phyloP scores from a whole-genome alignment of 2,113 vertebrate species.

The Lamprotornis superbus region DNA sequence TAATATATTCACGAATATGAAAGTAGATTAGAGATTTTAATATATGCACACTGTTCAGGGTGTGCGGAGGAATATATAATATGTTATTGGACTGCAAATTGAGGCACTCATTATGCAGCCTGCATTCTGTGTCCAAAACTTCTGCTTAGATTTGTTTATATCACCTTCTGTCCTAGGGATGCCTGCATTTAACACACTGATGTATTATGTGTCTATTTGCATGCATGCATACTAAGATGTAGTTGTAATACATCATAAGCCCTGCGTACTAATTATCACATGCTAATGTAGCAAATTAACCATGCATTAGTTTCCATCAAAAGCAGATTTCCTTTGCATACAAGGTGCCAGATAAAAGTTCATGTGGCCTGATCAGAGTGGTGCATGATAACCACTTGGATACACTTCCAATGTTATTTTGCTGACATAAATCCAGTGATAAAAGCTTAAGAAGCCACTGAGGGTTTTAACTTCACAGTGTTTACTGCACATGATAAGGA shows the following conservation, averaged over 20 bases:
- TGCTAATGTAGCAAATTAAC: constrained; percentile 24
- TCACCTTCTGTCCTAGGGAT: background rate
- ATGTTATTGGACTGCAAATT: background rate
- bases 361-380: background rate
- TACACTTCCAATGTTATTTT: background rate
- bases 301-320: background rate
- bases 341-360: background rate
- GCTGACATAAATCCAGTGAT: constrained; percentile 1
- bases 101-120: background rate
- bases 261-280: background rate
- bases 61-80: background rate
- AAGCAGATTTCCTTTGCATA: background rate
- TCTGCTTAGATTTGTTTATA: constrained; percentile 19
- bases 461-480: background rate
- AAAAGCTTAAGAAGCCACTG: background rate
- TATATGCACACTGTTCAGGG: background rate
- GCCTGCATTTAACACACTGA: background rate
- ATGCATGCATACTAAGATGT: background rate
- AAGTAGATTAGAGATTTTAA: background rate
- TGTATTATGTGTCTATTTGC: background rate
- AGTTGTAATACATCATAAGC: background rate
- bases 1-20: background rate
- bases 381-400: background rate
- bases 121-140: background rate
- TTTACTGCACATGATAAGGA: background rate